Evolutionary conservation across 2,113 vertebrate genomes (phyloP).

Genomic region (Pyrgilauda ruficollis): DNA sequence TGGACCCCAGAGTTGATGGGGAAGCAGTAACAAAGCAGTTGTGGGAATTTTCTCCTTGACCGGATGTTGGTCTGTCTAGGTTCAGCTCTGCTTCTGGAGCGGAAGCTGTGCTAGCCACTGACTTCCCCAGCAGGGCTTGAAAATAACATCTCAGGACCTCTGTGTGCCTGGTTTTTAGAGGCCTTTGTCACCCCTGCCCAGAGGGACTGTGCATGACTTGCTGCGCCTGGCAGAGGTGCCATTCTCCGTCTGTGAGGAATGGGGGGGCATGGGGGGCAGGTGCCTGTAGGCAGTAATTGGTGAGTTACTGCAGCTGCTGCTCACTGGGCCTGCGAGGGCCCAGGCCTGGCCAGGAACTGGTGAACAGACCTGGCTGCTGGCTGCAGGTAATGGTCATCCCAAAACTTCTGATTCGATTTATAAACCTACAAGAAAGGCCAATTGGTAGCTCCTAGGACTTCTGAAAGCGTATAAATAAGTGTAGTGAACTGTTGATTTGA

Average conservation of each 20-base stretch:
- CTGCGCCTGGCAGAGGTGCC: neutral
- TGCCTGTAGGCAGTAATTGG: neutral
- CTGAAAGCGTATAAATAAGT: neutral
- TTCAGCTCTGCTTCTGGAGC: neutral
- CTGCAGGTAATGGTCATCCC: neutral
- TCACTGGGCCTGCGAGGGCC: neutral
- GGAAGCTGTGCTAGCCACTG: neutral
- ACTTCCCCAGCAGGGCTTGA: neutral
- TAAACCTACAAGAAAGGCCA: neutral
- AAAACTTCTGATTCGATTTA: neutral
- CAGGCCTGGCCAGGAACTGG: neutral
- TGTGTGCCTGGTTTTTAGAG: neutral
- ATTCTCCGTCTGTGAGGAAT: neutral
- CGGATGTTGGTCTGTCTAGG: neutral
- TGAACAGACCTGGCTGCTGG: neutral
- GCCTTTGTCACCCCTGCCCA: neutral
- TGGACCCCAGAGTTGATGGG: neutral
- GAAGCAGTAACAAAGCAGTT: neutral
- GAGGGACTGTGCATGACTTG: neutral
- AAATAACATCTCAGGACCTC: neutral
- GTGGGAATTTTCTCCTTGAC: neutral
- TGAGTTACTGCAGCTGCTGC: neutral
- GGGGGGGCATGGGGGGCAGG: neutral
- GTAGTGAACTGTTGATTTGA: neutral
- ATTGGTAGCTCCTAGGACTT: neutral